Base-by-base conservation (phyloP, 2,113 vertebrate species). In the Campylomormyrus tamandua region DNA sequence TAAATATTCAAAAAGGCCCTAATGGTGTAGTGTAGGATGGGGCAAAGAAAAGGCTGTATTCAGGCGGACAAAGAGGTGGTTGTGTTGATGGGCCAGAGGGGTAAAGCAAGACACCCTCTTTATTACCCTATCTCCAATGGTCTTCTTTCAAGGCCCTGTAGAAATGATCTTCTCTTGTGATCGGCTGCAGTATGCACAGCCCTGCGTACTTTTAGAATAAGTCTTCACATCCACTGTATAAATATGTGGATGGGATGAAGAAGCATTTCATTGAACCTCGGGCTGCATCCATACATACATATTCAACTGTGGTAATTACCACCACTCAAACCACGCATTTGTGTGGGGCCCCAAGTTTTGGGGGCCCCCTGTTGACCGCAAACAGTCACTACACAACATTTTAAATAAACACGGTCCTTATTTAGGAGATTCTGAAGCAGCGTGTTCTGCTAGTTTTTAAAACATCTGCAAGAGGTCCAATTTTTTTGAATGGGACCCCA, bases 141-240 rank as follows among this genome's bases (percentile, higher is more conserved):
- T 77, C 42, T 50, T 83, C 77, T 83, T 58, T 89, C 89, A 87
- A 56, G 27, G 45, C 74, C 21, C 77, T 19, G 50, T 13, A 52
- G 27, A 87, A 87, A 87, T 5, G 49, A 35, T 56, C 50, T 53
- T 87, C 85, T 56, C 49, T 87, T 87, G 85, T 87, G 49, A 87
- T 87, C n/a, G 27, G 11, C 85, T 56, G 49, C 85, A 87, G 50
- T 9, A 87, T 3, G 4, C 49, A 21, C 48, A 13, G n/a, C 31
- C 31, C 31, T 53, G 15, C 50, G 1, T 31, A 31, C 49, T 13
- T 15, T 83, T 50, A 83, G 17, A 53, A 56, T 52, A 39, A 5
- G 27, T n/a, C 17, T 53, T 56, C 21, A 83, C 48, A 83, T 46
- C 46, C 17, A 83, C 31, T 58, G 50, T 52, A 52, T 46, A 89